A percentile compares a stretch with the other conserved stretches of the same genome.
Conservation (phyloP, 2,113 vertebrate species). For the Urocynchramus pylzowi region DNA sequence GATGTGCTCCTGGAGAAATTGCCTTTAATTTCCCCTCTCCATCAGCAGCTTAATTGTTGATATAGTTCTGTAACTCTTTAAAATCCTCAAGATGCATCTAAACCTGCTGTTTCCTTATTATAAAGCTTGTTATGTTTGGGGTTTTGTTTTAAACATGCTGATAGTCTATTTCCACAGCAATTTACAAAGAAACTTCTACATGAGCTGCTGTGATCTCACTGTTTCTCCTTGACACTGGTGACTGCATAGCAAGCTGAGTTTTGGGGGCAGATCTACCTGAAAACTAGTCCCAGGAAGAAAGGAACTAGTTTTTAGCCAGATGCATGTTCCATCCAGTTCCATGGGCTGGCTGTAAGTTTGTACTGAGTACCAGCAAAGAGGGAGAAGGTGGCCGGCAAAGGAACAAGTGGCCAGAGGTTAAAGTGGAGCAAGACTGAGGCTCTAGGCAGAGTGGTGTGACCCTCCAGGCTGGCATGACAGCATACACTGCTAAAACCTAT, state of each 20-base stretch:
- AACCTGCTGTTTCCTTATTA: not conserved
- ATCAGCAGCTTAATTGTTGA: not conserved
- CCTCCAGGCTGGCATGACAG: not conserved
- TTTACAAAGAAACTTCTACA: not conserved
- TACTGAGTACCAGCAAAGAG: not conserved
- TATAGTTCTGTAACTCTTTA: not conserved
- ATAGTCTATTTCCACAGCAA: not conserved
- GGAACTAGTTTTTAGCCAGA: not conserved
- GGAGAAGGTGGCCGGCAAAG: not conserved
- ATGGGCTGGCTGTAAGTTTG: not conserved
- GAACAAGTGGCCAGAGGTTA: not conserved
- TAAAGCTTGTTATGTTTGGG: not conserved
- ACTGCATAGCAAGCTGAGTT: not conserved
- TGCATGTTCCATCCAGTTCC: too few species aligned
- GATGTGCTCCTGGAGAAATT: not conserved
- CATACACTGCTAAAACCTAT: not conserved
- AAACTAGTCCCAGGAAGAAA: not conserved
- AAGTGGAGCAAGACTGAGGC: not conserved
- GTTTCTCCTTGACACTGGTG: not conserved
- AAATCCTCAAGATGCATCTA: not conserved
- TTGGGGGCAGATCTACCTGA: not conserved
- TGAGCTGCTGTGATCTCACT: not conserved
- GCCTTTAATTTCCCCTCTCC: not conserved
- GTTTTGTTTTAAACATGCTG: not conserved
- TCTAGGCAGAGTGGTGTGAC: not conserved